These are phyloP conservation scores for Drosophila subsilvestris DNA, from an alignment of 2,888 invertebrate genomes.

Conservation along the genomic window DNA sequence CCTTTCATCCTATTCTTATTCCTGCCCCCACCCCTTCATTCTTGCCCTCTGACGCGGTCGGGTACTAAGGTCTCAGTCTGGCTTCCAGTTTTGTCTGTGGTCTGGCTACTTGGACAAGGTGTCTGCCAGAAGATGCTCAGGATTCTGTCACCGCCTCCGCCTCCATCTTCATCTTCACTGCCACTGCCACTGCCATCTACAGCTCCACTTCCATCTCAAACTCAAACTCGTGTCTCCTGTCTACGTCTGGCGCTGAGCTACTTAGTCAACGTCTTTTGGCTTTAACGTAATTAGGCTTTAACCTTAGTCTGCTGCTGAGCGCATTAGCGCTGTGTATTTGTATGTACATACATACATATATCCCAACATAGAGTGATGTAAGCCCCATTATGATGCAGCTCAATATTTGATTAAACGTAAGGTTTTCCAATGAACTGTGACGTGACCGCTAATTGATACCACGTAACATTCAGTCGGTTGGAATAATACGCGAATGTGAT, in stretches of 20 bases:
- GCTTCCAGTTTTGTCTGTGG: conserved; percentile 20
- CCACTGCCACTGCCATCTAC: neutral
- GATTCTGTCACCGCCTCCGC: neutral
- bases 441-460: too few species aligned
- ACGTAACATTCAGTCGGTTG: too few species aligned
- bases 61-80: conserved; percentile 22
- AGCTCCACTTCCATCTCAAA: neutral
- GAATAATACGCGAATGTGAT: too few species aligned
- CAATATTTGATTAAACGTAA: too few species aligned
- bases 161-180: neutral
- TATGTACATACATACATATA: neutral
- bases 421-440: too few species aligned
- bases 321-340: conserved; percentile 37
- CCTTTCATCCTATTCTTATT: neutral
- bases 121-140: conserved; percentile 30
- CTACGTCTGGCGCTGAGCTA: conserved; percentile 12
- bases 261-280: conserved; percentile 31
- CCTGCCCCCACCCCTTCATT: neutral
- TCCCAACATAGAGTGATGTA: too few species aligned
- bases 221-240: neutral
- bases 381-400: too few species aligned
- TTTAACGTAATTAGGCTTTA: conserved; percentile 48
- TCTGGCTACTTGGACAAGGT: conserved; percentile 36
- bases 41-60: neutral
- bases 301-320: conserved; percentile 33